Base-by-base conservation (phyloP, 2,888 invertebrate species). In the Lasioglossum zephyrum region DNA sequence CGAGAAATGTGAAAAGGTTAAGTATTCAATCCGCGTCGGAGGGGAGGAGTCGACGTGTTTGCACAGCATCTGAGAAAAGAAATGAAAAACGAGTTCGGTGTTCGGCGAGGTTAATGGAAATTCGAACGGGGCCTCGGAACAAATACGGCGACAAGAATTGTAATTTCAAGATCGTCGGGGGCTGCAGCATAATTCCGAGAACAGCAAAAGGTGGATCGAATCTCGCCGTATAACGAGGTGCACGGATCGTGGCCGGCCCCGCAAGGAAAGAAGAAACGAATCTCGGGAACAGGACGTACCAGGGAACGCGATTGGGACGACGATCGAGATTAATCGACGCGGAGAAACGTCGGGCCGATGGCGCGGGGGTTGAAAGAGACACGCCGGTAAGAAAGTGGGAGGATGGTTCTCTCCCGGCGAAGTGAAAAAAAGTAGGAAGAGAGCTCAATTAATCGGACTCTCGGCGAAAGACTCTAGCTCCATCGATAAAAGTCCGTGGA, bases 401-500 rank as follows among this genome's bases (percentile, higher is more conserved):
- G 75, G 85, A 86, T 79, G 86, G 81, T 82, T 78, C 77, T 81
- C 84, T 76, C 73, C 70, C 84, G 75, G 74, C 73, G 85, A 85
- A 87, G 84, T 86, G 88, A 90, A 91, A 90, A 90, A 88, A 87
- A 84, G 87, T 81, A 84, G 80, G 79, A 84, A 84, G 86, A 89
- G 90, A 87, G 84, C 87, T 90, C 92, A 92, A 92, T 91, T 92
- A 92, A 92, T 90, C 87, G 88, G 88, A 79, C 86, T 81, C 82
- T 83, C 84, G 86, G 86, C 86, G 87, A 87, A 88, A 88, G 92
- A 88, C 90, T 91, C 89, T 73, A 79, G 81, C 66, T 77, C 90
- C 91, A 91, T 92, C 92, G 92, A 93, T 93, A 93, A 93, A 93
- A 93, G 93, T 92, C 91, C 87, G 87, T 82, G 87, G 87, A 87